Base-by-base conservation (phyloP, 2,797 vertebrate genomes). In the Neomorphus geoffroyi region DNA sequence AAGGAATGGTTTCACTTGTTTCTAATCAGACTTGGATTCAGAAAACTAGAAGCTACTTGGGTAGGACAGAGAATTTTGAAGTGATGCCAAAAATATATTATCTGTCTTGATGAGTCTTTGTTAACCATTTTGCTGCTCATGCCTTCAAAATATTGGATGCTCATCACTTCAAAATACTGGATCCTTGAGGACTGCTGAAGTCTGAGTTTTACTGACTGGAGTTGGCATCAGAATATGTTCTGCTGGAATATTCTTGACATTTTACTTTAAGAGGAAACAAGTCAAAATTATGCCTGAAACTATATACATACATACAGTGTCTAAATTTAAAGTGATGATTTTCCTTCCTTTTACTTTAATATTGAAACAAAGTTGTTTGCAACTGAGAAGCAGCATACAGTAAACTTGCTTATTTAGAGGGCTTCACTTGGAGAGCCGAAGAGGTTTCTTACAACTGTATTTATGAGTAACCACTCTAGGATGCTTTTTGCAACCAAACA, bases 401-500 rank as follows among this genome's bases (percentile, higher is more conserved):
- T 45, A 62, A 58, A 66, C 13, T 48, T 48, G 5, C 39, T 3
- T 60, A 46, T 80, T 60, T 75, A 45, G 23, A 81, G 62, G 43
- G 39, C 77, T 95, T 90, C 70, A 72, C 19, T n/a, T 80, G 53
- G 45, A 64, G 66, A 91, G 53, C 61, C 71, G 70, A 81, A 88
- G 33, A 69, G 37, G 28, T 80, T 92, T 87, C 64, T 94, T 43
- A 33, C 48, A 67, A 16, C 35, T 67, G 0, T 71, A 37, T 57
- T 94, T 67, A 79, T 32, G 2, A 91, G 33, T 67, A 87, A 88
- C 94, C 96, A 95, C 96, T 96, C 95, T 88, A 85, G 66, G 87
- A 94, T 82, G 95, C 93, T 93, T 95, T 96, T 87, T 94, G 93
- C 94, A 96, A 94, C 96, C 96, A 96, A 96, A 96, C 91, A 89